Conservation (phyloP, 2,797 vertebrate genomes). For the Dromococcyx pavoninus region DNA sequence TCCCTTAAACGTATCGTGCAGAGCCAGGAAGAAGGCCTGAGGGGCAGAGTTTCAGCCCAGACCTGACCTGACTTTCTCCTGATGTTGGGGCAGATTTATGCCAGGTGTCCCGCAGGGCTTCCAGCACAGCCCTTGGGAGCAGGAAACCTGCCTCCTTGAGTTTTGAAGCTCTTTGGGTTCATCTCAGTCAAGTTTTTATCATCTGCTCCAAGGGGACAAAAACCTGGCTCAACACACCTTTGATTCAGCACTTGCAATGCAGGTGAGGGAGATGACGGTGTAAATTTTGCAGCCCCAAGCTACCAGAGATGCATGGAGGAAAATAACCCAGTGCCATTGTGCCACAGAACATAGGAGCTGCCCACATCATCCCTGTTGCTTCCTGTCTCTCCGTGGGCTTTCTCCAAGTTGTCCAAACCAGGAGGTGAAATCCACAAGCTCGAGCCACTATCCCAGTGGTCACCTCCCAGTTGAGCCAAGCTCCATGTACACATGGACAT, state of each 20-base stretch:
- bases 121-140: background rate
- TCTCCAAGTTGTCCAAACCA: background rate
- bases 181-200: background rate
- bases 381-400: fast-evolving
- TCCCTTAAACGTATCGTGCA: background rate
- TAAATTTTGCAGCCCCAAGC: background rate
- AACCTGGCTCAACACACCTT: background rate
- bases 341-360: fast-evolving
- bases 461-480: background rate
- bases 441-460: background rate
- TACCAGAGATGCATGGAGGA: background rate
- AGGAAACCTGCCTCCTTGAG: background rate
- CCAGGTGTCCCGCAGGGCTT: too few species aligned
- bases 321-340: fast-evolving
- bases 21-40: background rate
- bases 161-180: background rate
- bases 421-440: background rate
- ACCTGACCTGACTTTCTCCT: background rate
- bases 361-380: background rate
- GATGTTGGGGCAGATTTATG: fast-evolving
- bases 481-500: background rate
- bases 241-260: background rate
- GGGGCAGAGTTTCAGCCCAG: background rate
- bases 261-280: background rate
- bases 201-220: background rate